Percentiles rank a stretch among this genome's conserved stretches.
These are phyloP conservation scores for Crocodylus rhombifer DNA, from an alignment of 2,797 vertebrate species.

Conservation along the genomic window DNA sequence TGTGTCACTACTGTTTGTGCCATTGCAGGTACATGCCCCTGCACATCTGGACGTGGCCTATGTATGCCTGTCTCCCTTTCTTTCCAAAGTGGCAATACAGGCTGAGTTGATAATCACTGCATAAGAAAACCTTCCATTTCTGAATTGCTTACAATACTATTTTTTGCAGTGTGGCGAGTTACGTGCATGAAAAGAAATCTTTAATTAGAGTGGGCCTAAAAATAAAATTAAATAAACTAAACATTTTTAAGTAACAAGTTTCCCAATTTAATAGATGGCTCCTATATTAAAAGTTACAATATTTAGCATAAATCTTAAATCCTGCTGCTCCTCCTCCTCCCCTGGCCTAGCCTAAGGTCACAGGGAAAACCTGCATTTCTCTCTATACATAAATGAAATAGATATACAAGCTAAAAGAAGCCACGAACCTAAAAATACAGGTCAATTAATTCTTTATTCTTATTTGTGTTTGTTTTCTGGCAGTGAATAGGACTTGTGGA, in stretches of 20 bases:
- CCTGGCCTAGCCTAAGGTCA: not conserved
- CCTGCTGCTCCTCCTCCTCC: not conserved
- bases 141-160: not conserved
- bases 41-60: too few species aligned
- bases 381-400: not conserved
- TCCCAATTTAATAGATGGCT: too few species aligned
- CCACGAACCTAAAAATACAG: not conserved
- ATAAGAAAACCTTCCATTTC: not conserved
- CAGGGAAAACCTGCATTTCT: not conserved
- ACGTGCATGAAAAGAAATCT: too few species aligned
- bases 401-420: not conserved
- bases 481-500: not conserved
- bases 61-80: not conserved
- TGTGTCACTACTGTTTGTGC: too few species aligned
- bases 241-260: too few species aligned
- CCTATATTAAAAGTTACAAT: too few species aligned
- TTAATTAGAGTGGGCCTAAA: too few species aligned
- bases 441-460: not conserved
- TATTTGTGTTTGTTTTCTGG: not conserved
- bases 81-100: not conserved
- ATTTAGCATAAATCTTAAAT: not conserved
- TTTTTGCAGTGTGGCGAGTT: not conserved
- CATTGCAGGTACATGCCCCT: too few species aligned
- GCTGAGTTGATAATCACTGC: not conserved
- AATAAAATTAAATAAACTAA: too few species aligned